Conservation (phyloP, 2,797 vertebrate genomes). For the Diglossa cyanea region DNA sequence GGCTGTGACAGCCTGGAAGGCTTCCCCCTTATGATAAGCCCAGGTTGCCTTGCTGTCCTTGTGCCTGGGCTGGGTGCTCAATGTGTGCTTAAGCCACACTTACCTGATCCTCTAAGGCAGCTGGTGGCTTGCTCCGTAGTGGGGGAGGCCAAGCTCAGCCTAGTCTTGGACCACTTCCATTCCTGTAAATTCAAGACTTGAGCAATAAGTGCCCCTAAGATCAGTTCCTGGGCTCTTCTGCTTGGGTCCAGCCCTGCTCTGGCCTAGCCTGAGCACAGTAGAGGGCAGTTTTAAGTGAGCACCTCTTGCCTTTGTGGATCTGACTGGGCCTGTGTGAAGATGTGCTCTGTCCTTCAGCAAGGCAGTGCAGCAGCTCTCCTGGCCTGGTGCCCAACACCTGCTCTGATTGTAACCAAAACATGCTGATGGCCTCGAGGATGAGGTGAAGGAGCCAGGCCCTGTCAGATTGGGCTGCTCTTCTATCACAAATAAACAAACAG, state of each 20-base stretch:
- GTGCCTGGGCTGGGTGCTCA: constrained; percentile 5
- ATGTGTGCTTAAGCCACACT: constrained; percentile 14
- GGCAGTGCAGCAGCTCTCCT: background rate
- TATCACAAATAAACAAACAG: constrained; percentile 67
- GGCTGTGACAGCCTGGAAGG: background rate
- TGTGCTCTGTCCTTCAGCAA: background rate
- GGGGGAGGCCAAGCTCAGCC: background rate
- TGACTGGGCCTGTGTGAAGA: background rate
- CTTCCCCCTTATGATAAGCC: background rate
- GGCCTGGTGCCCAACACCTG: constrained; percentile 8
- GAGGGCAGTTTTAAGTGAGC: background rate
- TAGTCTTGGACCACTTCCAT: constrained; percentile 16
- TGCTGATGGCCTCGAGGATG: background rate
- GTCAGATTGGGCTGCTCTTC: constrained; percentile 56
- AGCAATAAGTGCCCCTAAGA: constrained; percentile 52
- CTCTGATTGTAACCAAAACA: constrained; percentile 39
- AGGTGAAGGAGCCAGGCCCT: constrained; percentile 49
- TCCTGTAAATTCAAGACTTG: constrained; percentile 16
- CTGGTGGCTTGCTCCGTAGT: background rate
- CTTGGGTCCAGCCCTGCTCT: background rate
- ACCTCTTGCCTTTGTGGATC: background rate
- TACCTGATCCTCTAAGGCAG: constrained; percentile 17
- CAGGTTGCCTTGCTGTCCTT: background rate
- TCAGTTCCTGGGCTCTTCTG: background rate
- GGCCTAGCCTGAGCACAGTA: background rate